Evolutionary conservation across 2,888 invertebrate species (phyloP).

Genomic region (Diarsia mendica): DNA sequence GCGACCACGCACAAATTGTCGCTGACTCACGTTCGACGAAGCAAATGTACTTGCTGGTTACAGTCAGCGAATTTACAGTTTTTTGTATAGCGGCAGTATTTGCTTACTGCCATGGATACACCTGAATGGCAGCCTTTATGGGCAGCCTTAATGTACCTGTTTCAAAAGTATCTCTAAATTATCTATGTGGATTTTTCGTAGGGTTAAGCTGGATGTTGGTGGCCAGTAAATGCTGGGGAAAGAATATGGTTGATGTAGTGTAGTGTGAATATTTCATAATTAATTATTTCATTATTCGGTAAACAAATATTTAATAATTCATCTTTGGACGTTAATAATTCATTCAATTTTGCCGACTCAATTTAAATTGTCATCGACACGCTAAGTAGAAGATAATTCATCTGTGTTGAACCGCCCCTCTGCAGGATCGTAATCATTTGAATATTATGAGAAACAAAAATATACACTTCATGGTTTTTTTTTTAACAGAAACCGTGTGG

Average conservation of each 20-base stretch:
- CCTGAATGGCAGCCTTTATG: constrained; percentile 52
- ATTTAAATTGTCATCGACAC: no score
- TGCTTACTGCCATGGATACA: constrained; percentile 41
- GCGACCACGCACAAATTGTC: constrained; percentile 49
- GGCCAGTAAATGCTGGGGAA: neutral
- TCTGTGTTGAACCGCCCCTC: no score
- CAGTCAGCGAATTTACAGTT: constrained; percentile 66
- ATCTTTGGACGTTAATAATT: no score
- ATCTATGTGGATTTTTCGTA: constrained; percentile 17
- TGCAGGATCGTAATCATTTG: neutral
- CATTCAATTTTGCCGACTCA: no score
- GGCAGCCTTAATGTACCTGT: constrained; percentile 29
- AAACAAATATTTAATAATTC: no score
- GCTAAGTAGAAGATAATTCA: no score
- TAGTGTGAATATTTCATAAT: no score
- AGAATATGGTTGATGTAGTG: neutral
- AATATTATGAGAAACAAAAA: neutral
- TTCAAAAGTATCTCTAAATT: constrained; percentile 32
- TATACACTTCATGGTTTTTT: neutral
- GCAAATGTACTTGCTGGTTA: constrained; percentile 67
- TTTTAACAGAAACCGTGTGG: neutral
- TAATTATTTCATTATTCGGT: no score
- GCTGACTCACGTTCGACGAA: constrained; percentile 74
- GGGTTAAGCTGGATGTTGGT: neutral
- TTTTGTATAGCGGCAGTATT: constrained; percentile 60